Percentiles rank a stretch among this genome's conserved stretches.
Evolutionary conservation across 2,888 invertebrate species (phyloP).

Genomic region (Hesperia comma): DNA sequence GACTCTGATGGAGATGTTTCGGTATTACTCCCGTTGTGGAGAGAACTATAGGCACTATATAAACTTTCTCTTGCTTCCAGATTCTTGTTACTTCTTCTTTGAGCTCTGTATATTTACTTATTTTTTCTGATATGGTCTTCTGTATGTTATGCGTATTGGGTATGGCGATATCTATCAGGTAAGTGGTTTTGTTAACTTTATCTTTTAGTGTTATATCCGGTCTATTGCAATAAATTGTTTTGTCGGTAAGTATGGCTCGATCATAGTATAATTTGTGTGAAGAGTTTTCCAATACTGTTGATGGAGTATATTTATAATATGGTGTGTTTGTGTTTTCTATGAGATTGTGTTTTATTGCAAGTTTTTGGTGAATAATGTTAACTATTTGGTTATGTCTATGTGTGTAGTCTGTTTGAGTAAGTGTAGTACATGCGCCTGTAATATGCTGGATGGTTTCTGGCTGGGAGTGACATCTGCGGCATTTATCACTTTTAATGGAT

Average conservation of each 20-base stretch:
- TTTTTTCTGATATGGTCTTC: constrained; percentile 36
- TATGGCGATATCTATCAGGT: constrained; percentile 36
- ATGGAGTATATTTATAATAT: constrained; percentile 35
- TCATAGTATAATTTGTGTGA: constrained; percentile 33
- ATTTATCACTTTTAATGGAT: constrained; percentile 27
- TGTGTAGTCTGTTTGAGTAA: constrained; percentile 40
- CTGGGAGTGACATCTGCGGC: constrained; percentile 35
- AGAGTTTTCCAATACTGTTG: constrained; percentile 12
- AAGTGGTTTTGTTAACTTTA: constrained; percentile 34
- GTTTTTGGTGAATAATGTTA: constrained; percentile 28
- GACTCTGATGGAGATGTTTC: neutral
- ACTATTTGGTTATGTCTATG: constrained; percentile 39
- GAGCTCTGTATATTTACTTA: constrained; percentile 32
- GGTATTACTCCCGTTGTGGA: constrained; percentile 21
- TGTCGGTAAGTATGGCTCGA: constrained; percentile 34
- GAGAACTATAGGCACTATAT: constrained; percentile 31
- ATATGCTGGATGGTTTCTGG: constrained; percentile 44
- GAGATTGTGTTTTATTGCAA: constrained; percentile 24
- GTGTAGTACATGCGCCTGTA: constrained; percentile 37
- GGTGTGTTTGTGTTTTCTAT: constrained; percentile 9
- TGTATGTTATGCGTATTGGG: constrained; percentile 37
- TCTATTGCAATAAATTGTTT: constrained; percentile 36
- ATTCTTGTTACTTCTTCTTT: constrained; percentile 36
- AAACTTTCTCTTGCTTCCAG: constrained; percentile 32
- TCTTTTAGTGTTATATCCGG: constrained; percentile 36